A percentile compares a stretch with the other conserved stretches of the same genome.
Evolutionary conservation across 2,888 invertebrate species (phyloP).

Genomic region (Drosophila fungiperda): DNA sequence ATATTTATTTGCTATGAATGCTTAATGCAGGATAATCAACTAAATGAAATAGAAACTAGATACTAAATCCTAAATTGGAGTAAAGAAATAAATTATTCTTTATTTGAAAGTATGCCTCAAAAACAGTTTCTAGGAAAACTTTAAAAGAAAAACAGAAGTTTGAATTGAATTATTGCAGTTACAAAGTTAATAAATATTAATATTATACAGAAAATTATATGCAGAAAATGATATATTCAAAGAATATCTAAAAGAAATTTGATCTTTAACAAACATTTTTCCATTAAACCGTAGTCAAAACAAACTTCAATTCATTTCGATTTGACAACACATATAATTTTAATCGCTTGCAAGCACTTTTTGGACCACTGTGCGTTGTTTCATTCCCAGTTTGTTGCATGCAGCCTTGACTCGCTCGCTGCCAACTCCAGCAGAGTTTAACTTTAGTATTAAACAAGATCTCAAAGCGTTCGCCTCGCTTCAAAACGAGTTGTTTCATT

Average conservation of each 20-base stretch:
- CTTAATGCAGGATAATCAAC: neutral
- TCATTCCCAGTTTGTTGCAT: constrained; percentile 35
- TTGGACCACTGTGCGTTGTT: constrained; percentile 60
- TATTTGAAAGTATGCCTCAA: neutral
- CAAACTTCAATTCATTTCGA: accelerated
- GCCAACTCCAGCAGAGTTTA: constrained; percentile 60
- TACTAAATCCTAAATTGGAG: neutral
- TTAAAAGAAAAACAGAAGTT: neutral
- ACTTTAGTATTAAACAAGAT: constrained; percentile 76
- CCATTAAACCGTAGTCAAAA: neutral
- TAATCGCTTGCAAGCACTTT: accelerated
- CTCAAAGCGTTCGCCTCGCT: constrained; percentile 64
- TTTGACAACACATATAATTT: neutral
- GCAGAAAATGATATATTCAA: neutral
- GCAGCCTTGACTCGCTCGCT: constrained; percentile 48
- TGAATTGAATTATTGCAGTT: neutral
- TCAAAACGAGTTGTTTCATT: constrained; percentile 11
- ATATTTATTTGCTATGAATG: neutral
- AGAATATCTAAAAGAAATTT: neutral
- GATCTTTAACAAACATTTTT: too few relatives aligned
- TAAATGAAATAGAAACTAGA: neutral
- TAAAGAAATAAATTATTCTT: neutral
- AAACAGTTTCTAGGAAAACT: neutral
- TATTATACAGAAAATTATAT: neutral
- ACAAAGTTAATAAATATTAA: neutral